Conservation (phyloP, 2,113 vertebrate species). For the Myotis davidii region DNA sequence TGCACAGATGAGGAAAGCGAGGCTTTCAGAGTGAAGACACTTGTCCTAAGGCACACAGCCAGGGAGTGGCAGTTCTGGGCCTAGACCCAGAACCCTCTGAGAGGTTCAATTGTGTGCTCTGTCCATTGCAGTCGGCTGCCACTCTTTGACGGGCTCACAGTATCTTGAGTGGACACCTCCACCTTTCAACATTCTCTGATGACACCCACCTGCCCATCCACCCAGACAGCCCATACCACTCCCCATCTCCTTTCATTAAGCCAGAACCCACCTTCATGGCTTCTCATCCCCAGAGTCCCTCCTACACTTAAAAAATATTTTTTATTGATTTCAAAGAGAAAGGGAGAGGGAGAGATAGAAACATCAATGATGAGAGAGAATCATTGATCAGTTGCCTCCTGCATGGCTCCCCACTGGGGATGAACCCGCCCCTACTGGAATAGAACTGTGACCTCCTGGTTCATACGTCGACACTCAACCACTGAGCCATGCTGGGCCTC, state of each 20-base stretch:
- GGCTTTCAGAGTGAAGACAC: background rate
- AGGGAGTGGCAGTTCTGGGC: background rate
- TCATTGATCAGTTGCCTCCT: too few relatives aligned
- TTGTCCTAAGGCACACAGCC: background rate
- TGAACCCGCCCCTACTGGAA: too few relatives aligned
- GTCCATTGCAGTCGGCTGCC: too few relatives aligned
- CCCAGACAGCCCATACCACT: background rate
- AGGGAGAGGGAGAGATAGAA: too few relatives aligned
- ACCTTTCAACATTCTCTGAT: background rate
- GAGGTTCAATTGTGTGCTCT: background rate
- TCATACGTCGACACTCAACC: too few relatives aligned
- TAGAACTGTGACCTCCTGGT: too few relatives aligned
- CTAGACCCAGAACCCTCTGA: background rate
- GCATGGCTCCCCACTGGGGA: too few relatives aligned
- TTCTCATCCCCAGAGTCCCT: background rate
- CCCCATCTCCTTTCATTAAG: background rate
- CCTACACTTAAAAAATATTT: background rate
- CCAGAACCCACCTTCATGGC: background rate
- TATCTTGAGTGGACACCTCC: rapidly evolving
- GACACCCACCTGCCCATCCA: background rate
- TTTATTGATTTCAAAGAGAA: too few relatives aligned
- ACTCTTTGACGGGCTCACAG: background rate
- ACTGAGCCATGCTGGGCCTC: too few relatives aligned
- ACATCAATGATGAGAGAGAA: too few relatives aligned
- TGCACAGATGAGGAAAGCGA: background rate